Percentiles rank a stretch among this genome's conserved stretches.
Evolutionary conservation across 1,140 invertebrate species (phyloP).

Genomic region (Palaemon carinicauda): DNA sequence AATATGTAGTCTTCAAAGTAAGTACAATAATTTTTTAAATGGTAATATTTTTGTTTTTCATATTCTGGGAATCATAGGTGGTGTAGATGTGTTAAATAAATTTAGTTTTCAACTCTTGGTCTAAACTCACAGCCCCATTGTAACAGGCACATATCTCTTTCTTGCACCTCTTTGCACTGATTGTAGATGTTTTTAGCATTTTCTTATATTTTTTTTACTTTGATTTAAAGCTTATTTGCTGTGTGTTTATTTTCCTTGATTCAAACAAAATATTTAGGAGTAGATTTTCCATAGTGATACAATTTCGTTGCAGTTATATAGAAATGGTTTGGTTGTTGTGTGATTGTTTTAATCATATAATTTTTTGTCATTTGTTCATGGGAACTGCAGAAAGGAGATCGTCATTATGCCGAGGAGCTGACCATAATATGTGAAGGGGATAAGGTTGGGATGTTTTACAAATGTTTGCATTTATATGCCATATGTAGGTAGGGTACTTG

Average conservation of each 20-base stretch:
- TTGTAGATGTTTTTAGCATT: too few relatives aligned
- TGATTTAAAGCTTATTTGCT: too few relatives aligned
- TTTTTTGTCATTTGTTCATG: neutral
- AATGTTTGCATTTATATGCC: neutral
- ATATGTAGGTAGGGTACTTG: neutral
- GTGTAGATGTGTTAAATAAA: too few relatives aligned
- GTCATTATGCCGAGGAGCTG: conserved; percentile 41
- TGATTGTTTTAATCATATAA: neutral
- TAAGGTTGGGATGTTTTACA: conserved; percentile 30
- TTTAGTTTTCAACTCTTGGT: too few relatives aligned
- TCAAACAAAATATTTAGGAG: neutral
- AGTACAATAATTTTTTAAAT: too few relatives aligned
- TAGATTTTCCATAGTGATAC: neutral
- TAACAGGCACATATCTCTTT: too few relatives aligned
- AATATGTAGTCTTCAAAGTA: too few relatives aligned
- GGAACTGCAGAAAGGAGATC: conserved; percentile 10
- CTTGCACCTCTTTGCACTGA: too few relatives aligned
- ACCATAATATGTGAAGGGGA: conserved; percentile 52
- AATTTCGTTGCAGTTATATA: neutral
- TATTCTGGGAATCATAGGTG: too few relatives aligned
- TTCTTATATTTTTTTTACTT: too few relatives aligned
- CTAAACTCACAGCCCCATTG: too few relatives aligned
- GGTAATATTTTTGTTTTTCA: too few relatives aligned
- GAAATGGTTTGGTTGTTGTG: neutral
- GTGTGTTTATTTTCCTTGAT: neutral